Base-by-base conservation (phyloP, 2,888 invertebrate genomes). In the Atrina japonica region DNA sequence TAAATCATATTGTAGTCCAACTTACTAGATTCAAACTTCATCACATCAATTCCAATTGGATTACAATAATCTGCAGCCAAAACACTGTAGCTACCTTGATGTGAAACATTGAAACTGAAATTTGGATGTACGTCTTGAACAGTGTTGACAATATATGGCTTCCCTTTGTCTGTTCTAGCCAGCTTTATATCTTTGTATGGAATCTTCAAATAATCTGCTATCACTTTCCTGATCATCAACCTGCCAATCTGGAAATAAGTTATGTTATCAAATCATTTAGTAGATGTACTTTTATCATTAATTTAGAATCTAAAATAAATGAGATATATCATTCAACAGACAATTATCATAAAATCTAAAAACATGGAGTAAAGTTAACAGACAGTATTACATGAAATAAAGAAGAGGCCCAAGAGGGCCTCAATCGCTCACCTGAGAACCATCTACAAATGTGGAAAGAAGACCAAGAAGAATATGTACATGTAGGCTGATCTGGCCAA, bases 11-110 rank as follows among this genome's bases (percentile, higher is more conserved):
- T 35, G 5, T 35, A 35, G 5, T 35, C 16, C 23, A 14, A 61
- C 49, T 47, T 30, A 61, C 61, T 27, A 23, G 27, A 27, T 87
- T 96, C 95, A 65, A 95, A 92, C 91, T 95, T 95, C 97, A 98
- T 97, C 0, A 97, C 93, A 92, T 98, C 98, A 59, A 96, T 93
- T 2, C 92, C 92, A 60, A 92, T 85, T 18, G 80, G 76, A 9
- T 63, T 49, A 3, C 75, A 61, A n/a, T 66, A 52, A 53, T 91
- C 89, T 2, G 91, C 90, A 11, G 91, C 97, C 40, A 98, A 91
- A 25, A 98, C 96, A 5, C 95, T 94, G 89, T 93, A 96, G 77
- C 94, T 93, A 3, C 97, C 97, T 87, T 97, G 97, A 91, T 98
- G 98, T 0, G 97, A 97, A 0, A 98, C 94, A 92, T 98, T 98